A percentile compares a stretch with the other conserved stretches of the same genome.
Evolutionary conservation across 2,113 vertebrate species (phyloP).

Genomic region (Periophthalmus modestus): DNA sequence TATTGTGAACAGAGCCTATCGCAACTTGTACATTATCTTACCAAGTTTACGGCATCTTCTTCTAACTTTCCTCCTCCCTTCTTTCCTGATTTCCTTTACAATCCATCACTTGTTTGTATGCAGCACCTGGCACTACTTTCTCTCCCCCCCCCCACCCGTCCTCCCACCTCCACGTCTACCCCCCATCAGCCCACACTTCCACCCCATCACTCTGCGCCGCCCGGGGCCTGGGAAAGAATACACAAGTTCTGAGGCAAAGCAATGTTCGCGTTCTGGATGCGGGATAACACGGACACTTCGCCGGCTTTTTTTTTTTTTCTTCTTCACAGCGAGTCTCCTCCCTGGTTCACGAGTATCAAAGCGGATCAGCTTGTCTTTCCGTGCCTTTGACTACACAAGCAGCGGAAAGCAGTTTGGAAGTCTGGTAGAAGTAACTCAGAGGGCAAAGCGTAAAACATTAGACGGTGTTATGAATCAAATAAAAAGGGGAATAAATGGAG

Average conservation of each 20-base stretch:
- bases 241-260: slow-evolving; percentile 56
- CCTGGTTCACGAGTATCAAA: slow-evolving; percentile 60
- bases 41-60: not conserved
- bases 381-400: slow-evolving; percentile 57
- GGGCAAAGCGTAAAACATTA: slow-evolving; percentile 28
- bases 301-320: not conserved
- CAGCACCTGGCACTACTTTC: slow-evolving; percentile 25
- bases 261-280: slow-evolving; percentile 30
- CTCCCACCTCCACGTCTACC: not conserved
- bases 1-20: too few species aligned
- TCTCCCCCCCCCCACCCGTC: slow-evolving; percentile 16
- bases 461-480: slow-evolving; percentile 35
- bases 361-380: slow-evolving; percentile 66
- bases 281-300: slow-evolving; percentile 35
- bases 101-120: slow-evolving; percentile 35
- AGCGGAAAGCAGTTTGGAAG: slow-evolving; percentile 24
- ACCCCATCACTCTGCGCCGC: slow-evolving; percentile 14
- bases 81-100: slow-evolving; percentile 7
- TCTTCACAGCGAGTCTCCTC: slow-evolving; percentile 43
- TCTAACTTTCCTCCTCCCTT: slow-evolving; percentile 25
- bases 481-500: slow-evolving; percentile 4
- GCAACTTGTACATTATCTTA: too few species aligned
- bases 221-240: slow-evolving; percentile 52
- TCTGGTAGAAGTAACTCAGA: slow-evolving; percentile 56
- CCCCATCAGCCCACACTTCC: not conserved